phyloP scores from a whole-genome alignment of 1,140 invertebrate species.

The Nomia melanderi region DNA sequence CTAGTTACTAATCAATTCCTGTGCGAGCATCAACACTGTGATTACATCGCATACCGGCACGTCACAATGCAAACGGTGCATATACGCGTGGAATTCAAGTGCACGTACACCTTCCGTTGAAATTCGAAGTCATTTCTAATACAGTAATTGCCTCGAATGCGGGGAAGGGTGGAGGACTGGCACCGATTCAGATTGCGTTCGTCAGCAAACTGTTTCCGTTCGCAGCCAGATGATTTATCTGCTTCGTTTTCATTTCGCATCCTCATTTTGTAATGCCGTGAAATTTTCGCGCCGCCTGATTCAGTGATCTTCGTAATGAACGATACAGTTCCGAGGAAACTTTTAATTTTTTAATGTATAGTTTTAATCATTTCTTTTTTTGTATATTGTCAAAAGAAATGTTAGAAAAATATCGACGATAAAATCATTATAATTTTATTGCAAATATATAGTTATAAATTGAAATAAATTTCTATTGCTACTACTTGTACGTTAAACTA shows the following conservation, averaged over 20 bases:
- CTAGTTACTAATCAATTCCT: slow-evolving; percentile 67
- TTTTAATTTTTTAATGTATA: not conserved
- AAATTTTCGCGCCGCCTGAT: not conserved
- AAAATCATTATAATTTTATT: no score
- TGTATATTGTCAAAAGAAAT: no score
- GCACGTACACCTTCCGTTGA: slow-evolving; percentile 9
- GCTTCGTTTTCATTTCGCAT: slow-evolving; percentile 47
- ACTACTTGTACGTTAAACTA: no score
- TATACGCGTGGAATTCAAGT: slow-evolving; percentile 33
- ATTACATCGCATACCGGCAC: slow-evolving; percentile 31
- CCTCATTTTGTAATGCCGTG: slow-evolving; percentile 43
- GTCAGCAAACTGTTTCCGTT: slow-evolving; percentile 39
- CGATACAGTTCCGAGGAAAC: no score
- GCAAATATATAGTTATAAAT: no score
- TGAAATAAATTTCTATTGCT: no score
- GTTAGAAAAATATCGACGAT: no score
- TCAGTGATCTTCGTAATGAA: no score
- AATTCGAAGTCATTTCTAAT: slow-evolving; percentile 57
- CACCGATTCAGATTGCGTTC: slow-evolving; percentile 55
- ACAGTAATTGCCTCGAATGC: slow-evolving; percentile 41
- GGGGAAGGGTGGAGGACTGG: slow-evolving; percentile 15
- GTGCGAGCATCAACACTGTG: slow-evolving; percentile 46
- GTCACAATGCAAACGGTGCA: slow-evolving; percentile 30
- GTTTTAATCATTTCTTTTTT: no score
- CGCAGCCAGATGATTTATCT: slow-evolving; percentile 47